phyloP scores from a whole-genome alignment of 1,140 invertebrate species.

The Ectropis grisescens region DNA sequence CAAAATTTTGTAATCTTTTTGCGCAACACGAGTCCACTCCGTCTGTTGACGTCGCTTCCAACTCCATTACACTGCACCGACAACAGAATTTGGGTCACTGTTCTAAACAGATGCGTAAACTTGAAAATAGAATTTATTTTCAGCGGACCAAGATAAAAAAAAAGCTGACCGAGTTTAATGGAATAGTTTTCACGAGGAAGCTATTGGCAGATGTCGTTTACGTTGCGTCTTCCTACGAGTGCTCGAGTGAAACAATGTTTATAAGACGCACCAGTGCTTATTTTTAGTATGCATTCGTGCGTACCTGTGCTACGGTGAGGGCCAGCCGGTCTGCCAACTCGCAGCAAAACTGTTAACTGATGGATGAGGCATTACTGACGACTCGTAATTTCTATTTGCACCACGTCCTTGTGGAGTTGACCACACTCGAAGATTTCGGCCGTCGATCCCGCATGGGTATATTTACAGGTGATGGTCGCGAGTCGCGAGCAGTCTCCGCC shows the following conservation, averaged over 20 bases:
- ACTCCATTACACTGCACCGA: slow-evolving; percentile 37
- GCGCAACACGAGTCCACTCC: background rate
- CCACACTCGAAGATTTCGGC: background rate
- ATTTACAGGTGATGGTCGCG: slow-evolving; percentile 50
- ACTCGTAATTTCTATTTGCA: slow-evolving; percentile 23
- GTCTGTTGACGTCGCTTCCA: slow-evolving; percentile 5
- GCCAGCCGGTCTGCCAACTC: slow-evolving; percentile 28
- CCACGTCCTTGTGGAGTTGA: slow-evolving; percentile 7
- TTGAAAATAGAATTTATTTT: slow-evolving; percentile 62
- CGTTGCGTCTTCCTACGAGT: too few relatives aligned
- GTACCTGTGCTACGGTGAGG: slow-evolving; percentile 29
- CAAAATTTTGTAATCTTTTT: background rate
- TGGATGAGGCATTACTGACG: slow-evolving; percentile 27
- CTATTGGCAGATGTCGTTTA: too few relatives aligned
- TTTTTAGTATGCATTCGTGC: slow-evolving; percentile 28
- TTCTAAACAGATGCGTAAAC: slow-evolving; percentile 44
- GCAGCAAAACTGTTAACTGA: slow-evolving; percentile 29
- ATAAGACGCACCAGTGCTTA: slow-evolving; percentile 8
- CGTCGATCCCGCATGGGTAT: slow-evolving; percentile 18
- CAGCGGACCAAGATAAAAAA: slow-evolving; percentile 8
- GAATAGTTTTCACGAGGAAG: too few relatives aligned
- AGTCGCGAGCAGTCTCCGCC: slow-evolving; percentile 19
- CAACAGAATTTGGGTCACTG: slow-evolving; percentile 53
- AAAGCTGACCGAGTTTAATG: too few relatives aligned
- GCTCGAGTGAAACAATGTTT: too few relatives aligned